These are phyloP conservation scores for Halichoerus grypus DNA, from an alignment of 2,113 vertebrate genomes.

Conservation along the genomic window DNA sequence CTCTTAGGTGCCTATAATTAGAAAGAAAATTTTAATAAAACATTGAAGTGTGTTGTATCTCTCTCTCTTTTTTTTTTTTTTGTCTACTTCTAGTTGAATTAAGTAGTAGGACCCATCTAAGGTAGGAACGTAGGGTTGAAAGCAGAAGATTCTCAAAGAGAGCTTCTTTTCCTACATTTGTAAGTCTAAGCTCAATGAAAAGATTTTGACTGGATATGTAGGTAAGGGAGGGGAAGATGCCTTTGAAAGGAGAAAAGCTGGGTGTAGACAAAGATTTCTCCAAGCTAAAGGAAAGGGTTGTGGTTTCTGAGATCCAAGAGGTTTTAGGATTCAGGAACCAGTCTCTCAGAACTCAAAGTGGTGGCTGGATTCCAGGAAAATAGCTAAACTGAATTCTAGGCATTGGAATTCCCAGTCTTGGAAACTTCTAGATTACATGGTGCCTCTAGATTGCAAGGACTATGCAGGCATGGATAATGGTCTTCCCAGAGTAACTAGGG, in stretches of 20 bases:
- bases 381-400: background rate
- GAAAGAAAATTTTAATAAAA: background rate
- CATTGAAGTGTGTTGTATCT: background rate
- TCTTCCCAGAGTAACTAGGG: background rate
- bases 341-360: background rate
- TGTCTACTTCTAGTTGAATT: background rate
- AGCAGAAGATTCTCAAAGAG: background rate
- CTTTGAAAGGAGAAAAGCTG: background rate
- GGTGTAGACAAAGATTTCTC: background rate
- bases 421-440: background rate
- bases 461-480: background rate
- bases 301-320: background rate
- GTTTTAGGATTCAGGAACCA: background rate
- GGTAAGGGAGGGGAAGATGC: background rate
- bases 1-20: background rate
- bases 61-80: background rate
- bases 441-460: background rate
- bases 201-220: background rate
- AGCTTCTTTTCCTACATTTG: background rate
- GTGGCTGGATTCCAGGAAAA: background rate
- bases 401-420: background rate
- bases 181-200: background rate
- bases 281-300: background rate
- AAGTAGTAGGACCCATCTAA: background rate
- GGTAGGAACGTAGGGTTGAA: background rate